Evolutionary conservation across 2,797 vertebrate genomes (phyloP).

Genomic region (Phataginus tricuspis): DNA sequence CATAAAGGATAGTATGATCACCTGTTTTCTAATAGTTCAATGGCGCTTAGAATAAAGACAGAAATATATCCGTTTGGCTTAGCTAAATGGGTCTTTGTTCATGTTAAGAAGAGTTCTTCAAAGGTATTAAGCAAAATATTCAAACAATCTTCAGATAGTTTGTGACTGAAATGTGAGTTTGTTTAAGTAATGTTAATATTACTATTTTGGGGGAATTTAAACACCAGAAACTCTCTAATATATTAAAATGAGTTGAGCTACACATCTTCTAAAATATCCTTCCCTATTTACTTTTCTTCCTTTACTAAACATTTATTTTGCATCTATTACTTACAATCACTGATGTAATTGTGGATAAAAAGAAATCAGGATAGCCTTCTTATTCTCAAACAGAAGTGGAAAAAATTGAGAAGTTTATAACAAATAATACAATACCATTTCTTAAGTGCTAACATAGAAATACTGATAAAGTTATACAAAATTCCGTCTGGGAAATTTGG

Average conservation of each 20-base stretch:
- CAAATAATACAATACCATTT: not conserved
- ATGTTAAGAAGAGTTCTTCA: not conserved
- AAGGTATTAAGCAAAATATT: not conserved
- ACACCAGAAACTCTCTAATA: not conserved
- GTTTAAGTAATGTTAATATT: not conserved
- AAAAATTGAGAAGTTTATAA: not conserved
- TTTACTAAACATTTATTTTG: not conserved
- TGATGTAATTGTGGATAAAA: not conserved
- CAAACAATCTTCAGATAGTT: not conserved
- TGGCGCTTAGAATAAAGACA: not conserved
- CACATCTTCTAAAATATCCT: not conserved
- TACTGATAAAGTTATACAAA: not conserved
- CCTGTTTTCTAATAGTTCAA: not conserved
- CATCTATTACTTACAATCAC: not conserved
- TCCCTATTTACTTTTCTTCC: not conserved
- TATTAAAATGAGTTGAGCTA: not conserved
- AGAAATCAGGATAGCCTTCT: not conserved
- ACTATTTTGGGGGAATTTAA: not conserved
- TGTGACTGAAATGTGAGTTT: not conserved
- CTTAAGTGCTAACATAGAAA: not conserved
- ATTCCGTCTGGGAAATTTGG: not conserved
- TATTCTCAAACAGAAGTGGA: not conserved
- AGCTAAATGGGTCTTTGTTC: not conserved
- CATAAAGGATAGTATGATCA: not conserved
- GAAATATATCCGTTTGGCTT: not conserved